phyloP scores from a whole-genome alignment of 2,113 vertebrate genomes.

The Oncorhynchus kisutch region DNA sequence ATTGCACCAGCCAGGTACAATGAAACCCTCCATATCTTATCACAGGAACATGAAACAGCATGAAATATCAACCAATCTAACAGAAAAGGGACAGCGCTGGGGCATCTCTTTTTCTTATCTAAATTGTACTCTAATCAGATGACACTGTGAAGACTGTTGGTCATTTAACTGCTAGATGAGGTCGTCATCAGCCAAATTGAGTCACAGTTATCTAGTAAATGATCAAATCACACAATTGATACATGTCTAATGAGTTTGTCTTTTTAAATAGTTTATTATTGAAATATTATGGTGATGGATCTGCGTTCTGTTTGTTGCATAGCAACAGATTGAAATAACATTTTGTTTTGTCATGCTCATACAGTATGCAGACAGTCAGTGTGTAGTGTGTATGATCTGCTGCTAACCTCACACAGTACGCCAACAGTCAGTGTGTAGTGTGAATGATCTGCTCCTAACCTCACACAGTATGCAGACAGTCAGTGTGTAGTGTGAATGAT shows the following conservation, averaged over 20 bases:
- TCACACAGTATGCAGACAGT: not conserved
- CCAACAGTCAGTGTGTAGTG: not conserved
- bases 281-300: too few species aligned
- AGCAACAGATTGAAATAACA: too few species aligned
- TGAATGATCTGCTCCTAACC: not conserved
- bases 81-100: not conserved
- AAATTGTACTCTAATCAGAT: not conserved
- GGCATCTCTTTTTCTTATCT: not conserved
- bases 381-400: not conserved
- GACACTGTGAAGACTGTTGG: not conserved
- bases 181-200: not conserved
- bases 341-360: not conserved
- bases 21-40: not conserved
- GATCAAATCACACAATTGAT: too few species aligned
- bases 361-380: not conserved
- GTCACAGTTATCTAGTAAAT: not conserved
- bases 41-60: not conserved
- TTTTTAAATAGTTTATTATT: too few species aligned
- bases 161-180: not conserved
- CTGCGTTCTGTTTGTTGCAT: too few species aligned
- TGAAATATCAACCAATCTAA: not conserved
- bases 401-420: not conserved
- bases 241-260: too few species aligned
- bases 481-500: not conserved
- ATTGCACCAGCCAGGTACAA: not conserved